These are phyloP conservation scores for Tinea trinotella DNA, from an alignment of 2,888 invertebrate species.

Conservation along the genomic window DNA sequence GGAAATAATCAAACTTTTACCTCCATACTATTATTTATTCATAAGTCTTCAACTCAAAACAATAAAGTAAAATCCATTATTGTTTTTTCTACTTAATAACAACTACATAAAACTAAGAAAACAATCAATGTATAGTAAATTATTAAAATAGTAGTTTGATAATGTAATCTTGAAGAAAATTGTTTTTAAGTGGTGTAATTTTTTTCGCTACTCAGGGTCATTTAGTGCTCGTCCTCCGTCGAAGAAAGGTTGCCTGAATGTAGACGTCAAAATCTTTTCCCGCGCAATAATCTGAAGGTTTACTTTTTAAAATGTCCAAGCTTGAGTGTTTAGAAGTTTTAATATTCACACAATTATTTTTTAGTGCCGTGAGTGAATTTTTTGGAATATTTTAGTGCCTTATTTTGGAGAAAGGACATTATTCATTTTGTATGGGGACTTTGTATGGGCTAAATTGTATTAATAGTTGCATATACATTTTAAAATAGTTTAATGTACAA, in stretches of 20 bases:
- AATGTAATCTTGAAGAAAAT: constrained; percentile 1
- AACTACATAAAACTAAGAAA: not conserved
- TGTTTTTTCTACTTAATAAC: not conserved
- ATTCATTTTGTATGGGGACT: not conserved
- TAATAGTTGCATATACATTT: no score
- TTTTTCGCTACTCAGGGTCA: constrained; percentile 4
- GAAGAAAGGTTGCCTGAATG: constrained; percentile 5
- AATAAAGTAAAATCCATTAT: not conserved
- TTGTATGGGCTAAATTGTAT: no score
- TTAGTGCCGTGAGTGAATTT: not conserved
- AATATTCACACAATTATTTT: not conserved
- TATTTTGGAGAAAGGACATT: not conserved
- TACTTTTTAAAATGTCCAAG: not conserved
- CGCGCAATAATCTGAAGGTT: not conserved
- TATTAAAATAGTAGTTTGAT: not conserved
- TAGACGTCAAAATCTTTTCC: not conserved
- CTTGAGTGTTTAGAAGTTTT: not conserved
- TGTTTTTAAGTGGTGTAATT: no score
- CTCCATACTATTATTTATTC: no score
- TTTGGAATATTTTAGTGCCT: not conserved
- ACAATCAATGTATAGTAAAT: not conserved
- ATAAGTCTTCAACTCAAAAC: no score
- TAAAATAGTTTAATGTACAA: no score
- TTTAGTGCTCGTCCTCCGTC: constrained; percentile 7
- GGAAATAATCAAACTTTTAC: no score